These are phyloP conservation scores for Meloidogyne hapla DNA, from an alignment of 1,140 invertebrate genomes.

Conservation along the genomic window DNA sequence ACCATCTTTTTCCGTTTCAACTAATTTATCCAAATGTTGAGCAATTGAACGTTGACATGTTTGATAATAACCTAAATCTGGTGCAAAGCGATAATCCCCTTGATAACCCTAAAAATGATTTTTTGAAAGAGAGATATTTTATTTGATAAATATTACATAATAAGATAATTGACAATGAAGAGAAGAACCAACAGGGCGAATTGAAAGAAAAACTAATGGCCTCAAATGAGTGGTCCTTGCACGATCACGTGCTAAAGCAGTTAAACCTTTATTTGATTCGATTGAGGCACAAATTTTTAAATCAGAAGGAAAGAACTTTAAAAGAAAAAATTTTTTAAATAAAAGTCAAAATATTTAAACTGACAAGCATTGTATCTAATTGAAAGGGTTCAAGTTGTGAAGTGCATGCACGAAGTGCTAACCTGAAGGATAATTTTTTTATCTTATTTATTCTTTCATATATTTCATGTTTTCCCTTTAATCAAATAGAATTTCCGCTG, in stretches of 20 bases:
- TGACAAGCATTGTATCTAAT: constrained; percentile 29
- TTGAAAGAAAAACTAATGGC: constrained; percentile 35
- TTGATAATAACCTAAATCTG: constrained; percentile 46
- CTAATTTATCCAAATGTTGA: constrained; percentile 20
- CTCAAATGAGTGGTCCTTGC: constrained; percentile 50
- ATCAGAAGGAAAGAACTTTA: constrained; percentile 51
- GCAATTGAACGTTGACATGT: constrained; percentile 39
- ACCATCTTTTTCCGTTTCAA: constrained; percentile 9
- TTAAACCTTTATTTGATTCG: constrained; percentile 40
- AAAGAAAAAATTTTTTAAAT: not conserved
- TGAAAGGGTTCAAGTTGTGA: constrained; percentile 22
- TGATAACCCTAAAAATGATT: constrained; percentile 50
- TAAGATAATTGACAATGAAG: constrained; percentile 39
- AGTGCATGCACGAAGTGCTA: constrained; percentile 21
- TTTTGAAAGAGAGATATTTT: not conserved
- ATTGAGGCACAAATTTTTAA: constrained; percentile 48
- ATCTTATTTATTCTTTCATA: not conserved
- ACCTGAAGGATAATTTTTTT: not conserved
- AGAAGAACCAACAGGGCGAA: constrained; percentile 45
- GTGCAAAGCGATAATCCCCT: constrained; percentile 48
- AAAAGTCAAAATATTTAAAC: not conserved
- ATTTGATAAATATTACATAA: constrained; percentile 26
- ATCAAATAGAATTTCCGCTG: too few relatives aligned
- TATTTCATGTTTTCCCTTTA: too few relatives aligned
- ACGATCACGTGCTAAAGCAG: constrained; percentile 37